Evolutionary conservation across 2,797 vertebrate species (phyloP).

Genomic region (Hoplostethus atlanticus): DNA sequence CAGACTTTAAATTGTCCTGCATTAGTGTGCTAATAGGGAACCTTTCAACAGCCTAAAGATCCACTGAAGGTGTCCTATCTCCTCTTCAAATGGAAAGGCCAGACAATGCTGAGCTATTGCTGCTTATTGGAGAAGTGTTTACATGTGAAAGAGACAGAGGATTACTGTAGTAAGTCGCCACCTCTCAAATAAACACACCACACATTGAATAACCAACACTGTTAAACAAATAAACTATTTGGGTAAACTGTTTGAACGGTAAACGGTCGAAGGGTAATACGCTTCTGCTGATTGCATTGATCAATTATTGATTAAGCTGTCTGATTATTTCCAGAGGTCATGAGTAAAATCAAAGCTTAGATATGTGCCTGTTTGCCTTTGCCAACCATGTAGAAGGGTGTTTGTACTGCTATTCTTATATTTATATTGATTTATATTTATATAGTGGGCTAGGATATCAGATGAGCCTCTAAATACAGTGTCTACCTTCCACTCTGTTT

Average conservation of each 20-base stretch:
- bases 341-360: slow-evolving; percentile 31
- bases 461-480: too few relatives aligned
- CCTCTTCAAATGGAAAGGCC: slow-evolving; percentile 27
- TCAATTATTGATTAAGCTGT: slow-evolving; percentile 44
- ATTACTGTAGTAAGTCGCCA: slow-evolving; percentile 48
- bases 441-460: too few relatives aligned
- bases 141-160: slow-evolving; percentile 72
- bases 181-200: slow-evolving; percentile 66
- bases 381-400: neutral
- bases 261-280: slow-evolving; percentile 62
- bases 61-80: slow-evolving; percentile 8
- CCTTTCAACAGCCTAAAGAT: slow-evolving; percentile 41
- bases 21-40: slow-evolving; percentile 50
- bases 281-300: slow-evolving; percentile 51
- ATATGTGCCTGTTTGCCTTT: slow-evolving; percentile 1
- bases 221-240: slow-evolving; percentile 57
- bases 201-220: slow-evolving; percentile 62
- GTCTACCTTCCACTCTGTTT: too few relatives aligned
- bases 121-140: slow-evolving; percentile 49
- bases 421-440: too few relatives aligned
- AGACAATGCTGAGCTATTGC: slow-evolving; percentile 63
- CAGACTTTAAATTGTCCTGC: slow-evolving; percentile 32
- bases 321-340: slow-evolving; percentile 49
- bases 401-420: neutral
- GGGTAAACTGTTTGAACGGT: slow-evolving; percentile 60